These are phyloP conservation scores for Aphelinus certus DNA, from an alignment of 1,140 invertebrate species.

Conservation along the genomic window DNA sequence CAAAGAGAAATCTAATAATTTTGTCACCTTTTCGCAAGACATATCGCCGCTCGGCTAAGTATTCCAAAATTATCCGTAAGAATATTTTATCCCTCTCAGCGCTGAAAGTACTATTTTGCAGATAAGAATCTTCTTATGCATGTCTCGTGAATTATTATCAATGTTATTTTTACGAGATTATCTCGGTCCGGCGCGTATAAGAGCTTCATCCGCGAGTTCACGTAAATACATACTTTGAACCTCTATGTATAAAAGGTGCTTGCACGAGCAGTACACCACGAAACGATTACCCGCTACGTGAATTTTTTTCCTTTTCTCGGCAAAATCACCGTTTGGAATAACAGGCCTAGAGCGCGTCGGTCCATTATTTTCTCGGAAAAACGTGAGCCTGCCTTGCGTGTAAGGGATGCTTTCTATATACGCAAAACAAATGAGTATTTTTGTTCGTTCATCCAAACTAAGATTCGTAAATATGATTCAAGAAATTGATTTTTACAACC, in stretches of 20 bases:
- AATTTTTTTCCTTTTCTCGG: slow-evolving; percentile 15
- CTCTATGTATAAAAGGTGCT: not conserved
- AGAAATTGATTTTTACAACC: too few species aligned
- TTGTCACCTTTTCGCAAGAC: too few species aligned
- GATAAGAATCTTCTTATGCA: slow-evolving; percentile 7
- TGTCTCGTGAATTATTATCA: slow-evolving; percentile 26
- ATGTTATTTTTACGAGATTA: slow-evolving; percentile 33
- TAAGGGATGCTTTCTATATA: not conserved
- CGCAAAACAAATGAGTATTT: too few species aligned
- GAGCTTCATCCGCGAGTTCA: slow-evolving; percentile 14
- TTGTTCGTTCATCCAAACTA: too few species aligned
- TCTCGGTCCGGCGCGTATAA: slow-evolving; percentile 13
- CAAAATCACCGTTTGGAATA: slow-evolving; percentile 33
- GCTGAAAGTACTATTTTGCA: not conserved
- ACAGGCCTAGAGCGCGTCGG: slow-evolving; percentile 14
- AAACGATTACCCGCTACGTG: slow-evolving; percentile 20
- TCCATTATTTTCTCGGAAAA: slow-evolving; percentile 18
- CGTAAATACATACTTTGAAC: slow-evolving; percentile 8
- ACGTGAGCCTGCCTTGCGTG: not conserved
- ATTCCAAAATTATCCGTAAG: not conserved
- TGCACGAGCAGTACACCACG: not conserved
- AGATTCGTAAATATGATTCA: too few species aligned
- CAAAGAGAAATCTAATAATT: too few species aligned
- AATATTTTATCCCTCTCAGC: not conserved
- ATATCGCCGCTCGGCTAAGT: not conserved